Conservation (phyloP, 2,888 invertebrate genomes). For the Ramazzottius varieornatus region DNA sequence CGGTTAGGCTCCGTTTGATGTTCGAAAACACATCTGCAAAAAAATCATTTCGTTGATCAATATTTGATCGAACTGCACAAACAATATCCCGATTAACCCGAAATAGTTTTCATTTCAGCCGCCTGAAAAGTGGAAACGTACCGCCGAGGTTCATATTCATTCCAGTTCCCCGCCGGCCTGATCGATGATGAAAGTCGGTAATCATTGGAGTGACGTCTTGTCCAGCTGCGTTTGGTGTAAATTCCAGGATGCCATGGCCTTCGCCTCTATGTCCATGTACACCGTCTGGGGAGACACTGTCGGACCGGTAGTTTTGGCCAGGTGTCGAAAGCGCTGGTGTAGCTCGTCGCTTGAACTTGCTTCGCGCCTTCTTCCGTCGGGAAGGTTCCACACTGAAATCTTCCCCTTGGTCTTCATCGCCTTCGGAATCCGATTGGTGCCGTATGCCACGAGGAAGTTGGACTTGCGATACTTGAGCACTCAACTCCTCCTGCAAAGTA, state of each 20-base stretch:
- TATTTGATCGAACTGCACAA: background rate
- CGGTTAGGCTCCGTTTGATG: background rate
- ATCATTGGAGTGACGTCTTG: conserved; percentile 62
- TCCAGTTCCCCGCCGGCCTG: too few relatives aligned
- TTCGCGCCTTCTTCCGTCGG: background rate
- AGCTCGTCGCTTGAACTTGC: background rate
- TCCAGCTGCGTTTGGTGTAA: conserved; percentile 59
- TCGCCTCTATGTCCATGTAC: conserved; percentile 7
- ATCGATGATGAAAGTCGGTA: too few relatives aligned
- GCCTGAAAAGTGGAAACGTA: background rate
- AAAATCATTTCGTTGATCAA: background rate
- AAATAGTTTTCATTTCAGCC: background rate
- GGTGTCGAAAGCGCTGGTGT: background rate
- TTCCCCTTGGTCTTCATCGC: background rate
- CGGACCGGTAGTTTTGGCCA: background rate
- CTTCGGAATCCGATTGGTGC: background rate
- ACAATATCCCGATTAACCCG: background rate
- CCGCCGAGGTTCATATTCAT: background rate
- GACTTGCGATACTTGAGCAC: background rate
- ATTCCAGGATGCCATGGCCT: conserved; percentile 33
- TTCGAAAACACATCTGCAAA: background rate
- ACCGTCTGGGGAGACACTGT: background rate
- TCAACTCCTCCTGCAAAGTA: background rate
- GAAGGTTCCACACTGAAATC: background rate
- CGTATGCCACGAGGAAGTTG: background rate